phyloP scores from a whole-genome alignment of 2,797 vertebrate genomes.

The Lutjanus argentimaculatus region DNA sequence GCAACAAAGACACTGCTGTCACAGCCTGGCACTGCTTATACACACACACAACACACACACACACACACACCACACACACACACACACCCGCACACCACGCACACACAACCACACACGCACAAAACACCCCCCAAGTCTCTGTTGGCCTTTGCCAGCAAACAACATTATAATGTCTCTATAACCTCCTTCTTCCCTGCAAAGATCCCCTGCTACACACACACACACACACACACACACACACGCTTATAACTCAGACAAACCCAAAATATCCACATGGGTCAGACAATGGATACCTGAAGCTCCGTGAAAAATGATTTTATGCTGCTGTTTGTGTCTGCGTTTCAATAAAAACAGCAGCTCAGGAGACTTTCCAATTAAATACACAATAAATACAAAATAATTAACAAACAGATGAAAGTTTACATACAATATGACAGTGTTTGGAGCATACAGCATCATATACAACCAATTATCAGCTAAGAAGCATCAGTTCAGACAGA shows the following conservation, averaged over 20 bases:
- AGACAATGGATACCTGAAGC: too few relatives aligned
- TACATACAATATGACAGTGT: neutral
- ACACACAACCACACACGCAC: neutral
- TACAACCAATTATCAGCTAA: neutral
- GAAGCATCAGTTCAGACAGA: neutral
- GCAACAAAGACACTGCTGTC: conserved; percentile 65
- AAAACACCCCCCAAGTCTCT: too few relatives aligned
- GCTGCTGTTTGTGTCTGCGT: too few relatives aligned
- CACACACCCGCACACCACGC: neutral
- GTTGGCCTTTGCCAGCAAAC: too few relatives aligned
- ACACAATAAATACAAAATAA: neutral
- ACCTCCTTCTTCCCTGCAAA: too few relatives aligned
- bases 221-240: neutral
- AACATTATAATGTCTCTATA: too few relatives aligned
- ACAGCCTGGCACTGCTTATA: conserved; percentile 57
- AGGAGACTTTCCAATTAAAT: neutral
- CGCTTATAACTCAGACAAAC: neutral
- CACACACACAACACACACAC: conserved; percentile 9
- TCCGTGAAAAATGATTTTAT: too few relatives aligned
- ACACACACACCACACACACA: neutral
- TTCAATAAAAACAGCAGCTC: too few relatives aligned
- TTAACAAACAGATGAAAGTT: neutral
- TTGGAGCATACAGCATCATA: neutral
- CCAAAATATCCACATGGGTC: too few relatives aligned
- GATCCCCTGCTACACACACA: neutral